A percentile compares a stretch with the other conserved stretches of the same genome.
Conservation (phyloP, 23 tunicate species). For the Clavelina lepadiformis region DNA sequence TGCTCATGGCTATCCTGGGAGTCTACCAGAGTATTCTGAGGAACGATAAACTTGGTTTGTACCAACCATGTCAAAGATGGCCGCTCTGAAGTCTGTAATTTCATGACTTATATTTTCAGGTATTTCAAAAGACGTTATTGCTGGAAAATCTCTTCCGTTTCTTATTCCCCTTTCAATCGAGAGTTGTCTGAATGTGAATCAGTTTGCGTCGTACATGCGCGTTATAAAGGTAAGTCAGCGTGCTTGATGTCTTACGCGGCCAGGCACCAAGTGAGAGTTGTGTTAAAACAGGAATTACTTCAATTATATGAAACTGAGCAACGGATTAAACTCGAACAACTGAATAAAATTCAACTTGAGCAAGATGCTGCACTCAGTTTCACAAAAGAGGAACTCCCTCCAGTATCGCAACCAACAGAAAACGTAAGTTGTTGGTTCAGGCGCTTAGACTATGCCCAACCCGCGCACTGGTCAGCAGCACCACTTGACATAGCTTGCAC, state of each 20-base stretch:
- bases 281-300: conserved; percentile 62
- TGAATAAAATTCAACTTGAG: conserved; percentile 66
- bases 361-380: conserved; percentile 48
- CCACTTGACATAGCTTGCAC: no score
- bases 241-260: not conserved
- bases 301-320: conserved; percentile 70
- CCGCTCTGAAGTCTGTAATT: not conserved
- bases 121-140: conserved; percentile 64
- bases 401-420: no score
- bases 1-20: conserved; percentile 87
- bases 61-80: not conserved
- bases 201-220: conserved; percentile 59
- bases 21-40: conserved; percentile 60
- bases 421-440: no score
- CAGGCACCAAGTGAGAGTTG: not conserved
- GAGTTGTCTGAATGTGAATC: conserved; percentile 59
- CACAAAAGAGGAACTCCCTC: conserved; percentile 19
- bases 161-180: conserved; percentile 80
- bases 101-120: conserved; percentile 23
- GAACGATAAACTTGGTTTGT: conserved; percentile 81
- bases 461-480: no score
- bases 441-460: no score
- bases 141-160: conserved; percentile 59
- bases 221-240: conserved; percentile 77
- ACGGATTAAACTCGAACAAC: conserved; percentile 66